These are phyloP conservation scores for Meandrina meandrites DNA, from an alignment of 92 coral and sea anemone genomes.

Conservation along the genomic window DNA sequence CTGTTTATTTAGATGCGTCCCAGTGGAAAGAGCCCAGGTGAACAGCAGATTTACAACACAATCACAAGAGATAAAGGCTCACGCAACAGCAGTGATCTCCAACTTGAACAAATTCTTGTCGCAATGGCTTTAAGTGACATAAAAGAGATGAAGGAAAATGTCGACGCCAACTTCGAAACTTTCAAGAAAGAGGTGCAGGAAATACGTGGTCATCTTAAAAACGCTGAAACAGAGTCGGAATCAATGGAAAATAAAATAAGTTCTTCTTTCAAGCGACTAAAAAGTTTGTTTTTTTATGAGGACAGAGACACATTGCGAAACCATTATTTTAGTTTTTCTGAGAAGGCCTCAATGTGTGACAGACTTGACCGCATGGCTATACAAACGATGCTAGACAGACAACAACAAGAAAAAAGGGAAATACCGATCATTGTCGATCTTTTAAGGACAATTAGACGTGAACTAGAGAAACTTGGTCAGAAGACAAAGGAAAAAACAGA, in stretches of 20 bases:
- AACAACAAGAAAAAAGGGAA: background rate
- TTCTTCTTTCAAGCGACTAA: background rate
- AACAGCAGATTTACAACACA: background rate
- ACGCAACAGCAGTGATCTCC: background rate
- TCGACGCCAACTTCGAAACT: background rate
- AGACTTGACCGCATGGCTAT: background rate
- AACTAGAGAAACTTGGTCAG: background rate
- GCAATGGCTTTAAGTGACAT: background rate
- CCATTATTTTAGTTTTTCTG: too few relatives aligned
- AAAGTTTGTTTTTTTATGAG: background rate
- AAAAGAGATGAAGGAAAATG: background rate
- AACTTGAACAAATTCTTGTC: background rate
- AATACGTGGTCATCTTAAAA: background rate
- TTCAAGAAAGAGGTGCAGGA: background rate
- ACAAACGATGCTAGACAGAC: background rate
- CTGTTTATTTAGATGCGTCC: background rate
- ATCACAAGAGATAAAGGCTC: background rate
- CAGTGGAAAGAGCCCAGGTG: background rate
- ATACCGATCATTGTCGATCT: background rate
- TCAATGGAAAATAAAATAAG: background rate
- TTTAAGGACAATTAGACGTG: background rate
- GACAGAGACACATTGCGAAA: background rate
- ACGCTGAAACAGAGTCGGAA: background rate
- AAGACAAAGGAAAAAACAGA: background rate
- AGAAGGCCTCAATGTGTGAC: background rate